Conservation (phyloP, 2,888 invertebrate species). For the Diloba caeruleocephala region DNA sequence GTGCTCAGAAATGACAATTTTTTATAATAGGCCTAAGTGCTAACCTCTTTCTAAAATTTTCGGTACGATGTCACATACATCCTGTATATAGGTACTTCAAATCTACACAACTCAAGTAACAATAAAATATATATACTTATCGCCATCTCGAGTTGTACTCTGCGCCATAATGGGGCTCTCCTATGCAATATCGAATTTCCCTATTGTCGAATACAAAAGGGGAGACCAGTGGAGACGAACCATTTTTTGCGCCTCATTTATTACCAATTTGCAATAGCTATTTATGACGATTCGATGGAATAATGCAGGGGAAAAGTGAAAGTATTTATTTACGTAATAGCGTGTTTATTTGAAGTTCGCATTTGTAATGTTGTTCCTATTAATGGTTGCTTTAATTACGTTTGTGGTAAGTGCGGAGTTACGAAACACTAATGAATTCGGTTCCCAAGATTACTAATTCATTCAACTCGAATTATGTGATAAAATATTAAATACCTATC, state of each 20-base stretch:
- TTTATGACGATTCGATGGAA: constrained; percentile 66
- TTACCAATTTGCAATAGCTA: constrained; percentile 74
- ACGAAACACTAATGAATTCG: constrained; percentile 19
- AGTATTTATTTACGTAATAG: constrained; percentile 44
- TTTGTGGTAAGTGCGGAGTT: background rate
- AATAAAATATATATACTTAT: constrained; percentile 66
- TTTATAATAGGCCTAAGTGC: too few relatives aligned
- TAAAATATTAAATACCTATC: constrained; percentile 42
- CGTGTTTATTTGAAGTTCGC: constrained; percentile 25
- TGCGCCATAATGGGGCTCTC: constrained; percentile 61
- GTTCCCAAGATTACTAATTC: constrained; percentile 13
- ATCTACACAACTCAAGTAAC: constrained; percentile 41
- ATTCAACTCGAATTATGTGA: constrained; percentile 10
- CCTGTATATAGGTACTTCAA: constrained; percentile 1
- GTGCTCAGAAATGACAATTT: too few relatives aligned
- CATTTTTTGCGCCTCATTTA: constrained; percentile 73
- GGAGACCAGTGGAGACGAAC: constrained; percentile 52
- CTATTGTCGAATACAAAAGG: constrained; percentile 65
- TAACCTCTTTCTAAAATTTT: too few relatives aligned
- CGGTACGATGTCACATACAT: too few relatives aligned
- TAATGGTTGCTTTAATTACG: constrained; percentile 11
- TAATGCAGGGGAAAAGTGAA: constrained; percentile 49
- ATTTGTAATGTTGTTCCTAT: constrained; percentile 22
- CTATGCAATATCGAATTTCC: constrained; percentile 63
- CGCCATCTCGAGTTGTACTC: constrained; percentile 49